Conservation (phyloP, 2,797 vertebrate genomes). For the Mycteria americana region DNA sequence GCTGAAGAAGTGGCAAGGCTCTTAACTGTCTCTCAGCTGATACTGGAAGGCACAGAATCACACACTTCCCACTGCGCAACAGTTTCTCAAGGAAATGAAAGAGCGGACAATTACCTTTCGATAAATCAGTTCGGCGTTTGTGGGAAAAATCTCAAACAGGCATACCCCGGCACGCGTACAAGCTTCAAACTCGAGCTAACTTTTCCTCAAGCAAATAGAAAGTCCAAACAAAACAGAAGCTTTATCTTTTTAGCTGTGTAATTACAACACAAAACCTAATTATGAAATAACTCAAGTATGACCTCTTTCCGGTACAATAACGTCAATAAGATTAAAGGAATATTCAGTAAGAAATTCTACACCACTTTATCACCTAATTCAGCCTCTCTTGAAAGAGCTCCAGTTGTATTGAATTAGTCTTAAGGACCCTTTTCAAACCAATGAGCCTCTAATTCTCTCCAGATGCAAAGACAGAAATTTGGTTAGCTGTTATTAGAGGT, state of each 20-base stretch:
- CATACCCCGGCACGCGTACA: not conserved
- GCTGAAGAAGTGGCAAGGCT: not conserved
- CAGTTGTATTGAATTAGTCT: not conserved
- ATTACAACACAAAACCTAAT: not conserved
- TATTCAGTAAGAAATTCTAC: not conserved
- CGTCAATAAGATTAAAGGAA: not conserved
- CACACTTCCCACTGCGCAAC: not conserved
- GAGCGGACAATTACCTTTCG: not conserved
- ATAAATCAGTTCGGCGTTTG: not conserved
- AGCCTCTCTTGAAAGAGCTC: not conserved
- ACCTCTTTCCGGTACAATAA: not conserved
- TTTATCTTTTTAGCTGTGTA: not conserved
- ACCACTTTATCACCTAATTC: not conserved
- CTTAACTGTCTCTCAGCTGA: not conserved
- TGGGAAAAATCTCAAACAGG: not conserved
- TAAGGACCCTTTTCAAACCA: conserved; percentile 29
- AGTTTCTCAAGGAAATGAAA: not conserved
- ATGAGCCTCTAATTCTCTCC: conserved; percentile 35
- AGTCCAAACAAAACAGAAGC: not conserved
- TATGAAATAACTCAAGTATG: not conserved
- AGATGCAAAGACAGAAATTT: conserved; percentile 45
- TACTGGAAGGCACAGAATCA: not conserved
- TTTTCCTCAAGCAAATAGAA: not conserved
- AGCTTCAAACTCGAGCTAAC: not conserved
- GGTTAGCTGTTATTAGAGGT: not conserved